A percentile compares a stretch with the other conserved stretches of the same genome.
Evolutionary conservation across 2,797 vertebrate genomes (phyloP).

Genomic region (Lutjanus campechanus): DNA sequence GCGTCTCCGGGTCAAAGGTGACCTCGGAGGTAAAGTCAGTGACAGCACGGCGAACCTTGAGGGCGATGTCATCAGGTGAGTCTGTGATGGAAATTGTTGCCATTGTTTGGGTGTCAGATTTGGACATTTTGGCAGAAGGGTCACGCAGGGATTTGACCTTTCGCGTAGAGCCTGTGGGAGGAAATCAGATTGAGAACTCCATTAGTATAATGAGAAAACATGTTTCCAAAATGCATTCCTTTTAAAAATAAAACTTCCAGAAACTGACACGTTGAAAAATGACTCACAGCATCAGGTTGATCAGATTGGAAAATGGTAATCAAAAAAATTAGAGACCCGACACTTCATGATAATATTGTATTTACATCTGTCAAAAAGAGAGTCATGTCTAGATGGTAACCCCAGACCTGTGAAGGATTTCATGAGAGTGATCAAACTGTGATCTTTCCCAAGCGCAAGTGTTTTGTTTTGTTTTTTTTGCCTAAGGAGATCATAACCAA

Average conservation of each 20-base stretch:
- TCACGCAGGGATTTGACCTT: conserved; percentile 95
- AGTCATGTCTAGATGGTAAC: too few species aligned
- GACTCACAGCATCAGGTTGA: not conserved
- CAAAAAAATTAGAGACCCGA: too few species aligned
- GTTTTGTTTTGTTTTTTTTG: too few species aligned
- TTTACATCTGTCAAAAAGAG: too few species aligned
- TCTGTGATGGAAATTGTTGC: conserved; percentile 91
- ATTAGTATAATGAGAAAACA: not conserved
- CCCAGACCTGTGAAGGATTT: too few species aligned
- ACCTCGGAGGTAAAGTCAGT: conserved; percentile 96
- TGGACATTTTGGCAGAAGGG: conserved; percentile 95
- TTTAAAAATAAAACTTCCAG: not conserved
- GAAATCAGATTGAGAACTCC: not conserved
- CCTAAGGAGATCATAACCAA: too few species aligned
- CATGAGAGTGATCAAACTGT: too few species aligned
- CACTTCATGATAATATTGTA: too few species aligned
- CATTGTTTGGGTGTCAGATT: conserved; percentile 92
- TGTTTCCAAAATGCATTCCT: not conserved
- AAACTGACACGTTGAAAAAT: not conserved
- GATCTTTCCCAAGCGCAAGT: too few species aligned
- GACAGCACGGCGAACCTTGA: conserved; percentile 94
- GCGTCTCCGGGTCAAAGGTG: conserved; percentile 90
- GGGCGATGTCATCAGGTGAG: conserved; percentile 90
- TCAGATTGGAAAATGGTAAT: not conserved
- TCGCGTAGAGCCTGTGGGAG: conserved; percentile 85